These are phyloP conservation scores for Agrilus planipennis DNA, from an alignment of 1,140 invertebrate genomes.

Conservation along the genomic window DNA sequence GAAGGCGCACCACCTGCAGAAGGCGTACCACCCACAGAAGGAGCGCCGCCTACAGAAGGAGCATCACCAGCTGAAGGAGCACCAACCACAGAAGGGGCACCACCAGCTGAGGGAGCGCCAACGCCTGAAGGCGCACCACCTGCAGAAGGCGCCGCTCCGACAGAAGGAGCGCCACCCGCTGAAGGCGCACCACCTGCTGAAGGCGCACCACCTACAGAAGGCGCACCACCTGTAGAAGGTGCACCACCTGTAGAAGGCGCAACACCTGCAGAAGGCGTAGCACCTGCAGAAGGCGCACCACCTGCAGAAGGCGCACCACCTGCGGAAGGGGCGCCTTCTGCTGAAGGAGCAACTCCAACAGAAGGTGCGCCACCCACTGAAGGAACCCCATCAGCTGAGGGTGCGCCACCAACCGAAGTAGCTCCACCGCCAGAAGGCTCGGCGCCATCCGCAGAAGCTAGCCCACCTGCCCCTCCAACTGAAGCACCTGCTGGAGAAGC, in stretches of 20 bases:
- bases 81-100: slow-evolving; percentile 18
- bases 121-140: slow-evolving; percentile 22
- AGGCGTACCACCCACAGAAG: slow-evolving; percentile 30
- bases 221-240: slow-evolving; percentile 24
- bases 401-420: slow-evolving; percentile 7
- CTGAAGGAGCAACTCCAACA: slow-evolving; percentile 8
- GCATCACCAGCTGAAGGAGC: slow-evolving; percentile 25
- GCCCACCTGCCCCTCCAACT: slow-evolving; percentile 11
- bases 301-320: slow-evolving; percentile 10
- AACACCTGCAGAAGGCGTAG: not conserved
- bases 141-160: slow-evolving; percentile 21
- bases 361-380: slow-evolving; percentile 20
- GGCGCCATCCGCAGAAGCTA: slow-evolving; percentile 13
- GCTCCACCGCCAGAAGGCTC: slow-evolving; percentile 9
- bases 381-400: slow-evolving; percentile 27
- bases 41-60: slow-evolving; percentile 27
- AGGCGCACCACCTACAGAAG: slow-evolving; percentile 27
- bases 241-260: not conserved
- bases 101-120: slow-evolving; percentile 17
- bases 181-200: slow-evolving; percentile 20
- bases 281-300: slow-evolving; percentile 10
- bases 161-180: slow-evolving; percentile 12
- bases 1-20: slow-evolving; percentile 26
- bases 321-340: slow-evolving; percentile 9
- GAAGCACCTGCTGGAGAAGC: slow-evolving; percentile 11